Conservation (phyloP, 2,888 invertebrate genomes). For the Epinotia demarniana region DNA sequence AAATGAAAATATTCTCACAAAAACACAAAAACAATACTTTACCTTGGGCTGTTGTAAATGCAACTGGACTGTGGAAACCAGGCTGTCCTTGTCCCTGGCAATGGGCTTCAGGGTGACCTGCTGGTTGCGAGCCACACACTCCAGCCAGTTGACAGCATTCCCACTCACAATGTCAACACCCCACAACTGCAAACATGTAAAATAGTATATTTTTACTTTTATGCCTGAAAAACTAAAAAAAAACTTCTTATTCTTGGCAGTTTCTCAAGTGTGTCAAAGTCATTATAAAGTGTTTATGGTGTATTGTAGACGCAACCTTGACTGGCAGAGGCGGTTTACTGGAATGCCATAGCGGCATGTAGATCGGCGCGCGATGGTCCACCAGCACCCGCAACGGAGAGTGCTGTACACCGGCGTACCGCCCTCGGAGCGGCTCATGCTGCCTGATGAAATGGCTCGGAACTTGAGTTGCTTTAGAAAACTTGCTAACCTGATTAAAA, state of each 20-base stretch:
- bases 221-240: background rate
- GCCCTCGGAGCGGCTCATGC: conserved; percentile 80
- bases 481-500: conserved; percentile 84
- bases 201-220: conserved; percentile 36
- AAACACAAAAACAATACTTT: conserved; percentile 36
- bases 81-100: conserved; percentile 71
- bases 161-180: conserved; percentile 79
- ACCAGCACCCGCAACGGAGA: conserved; percentile 79
- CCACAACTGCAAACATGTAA: conserved; percentile 70
- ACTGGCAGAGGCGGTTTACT: conserved; percentile 80
- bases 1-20: background rate
- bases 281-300: conserved; percentile 41
- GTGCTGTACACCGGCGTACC: conserved; percentile 81
- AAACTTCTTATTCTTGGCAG: conserved; percentile 49
- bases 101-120: conserved; percentile 80
- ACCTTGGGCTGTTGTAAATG: conserved; percentile 77
- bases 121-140: conserved; percentile 81
- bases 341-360: conserved; percentile 81
- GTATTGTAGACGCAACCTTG: conserved; percentile 67
- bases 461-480: conserved; percentile 84
- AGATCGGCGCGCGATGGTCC: conserved; percentile 83
- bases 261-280: conserved; percentile 46
- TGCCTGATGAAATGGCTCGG: conserved; percentile 83
- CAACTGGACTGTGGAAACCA: conserved; percentile 74
- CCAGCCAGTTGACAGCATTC: conserved; percentile 85